Evolutionary conservation across 2,888 invertebrate species (phyloP), one percentile per base, ranked within the genome.

Genomic region (Pollenia labialis): DNA sequence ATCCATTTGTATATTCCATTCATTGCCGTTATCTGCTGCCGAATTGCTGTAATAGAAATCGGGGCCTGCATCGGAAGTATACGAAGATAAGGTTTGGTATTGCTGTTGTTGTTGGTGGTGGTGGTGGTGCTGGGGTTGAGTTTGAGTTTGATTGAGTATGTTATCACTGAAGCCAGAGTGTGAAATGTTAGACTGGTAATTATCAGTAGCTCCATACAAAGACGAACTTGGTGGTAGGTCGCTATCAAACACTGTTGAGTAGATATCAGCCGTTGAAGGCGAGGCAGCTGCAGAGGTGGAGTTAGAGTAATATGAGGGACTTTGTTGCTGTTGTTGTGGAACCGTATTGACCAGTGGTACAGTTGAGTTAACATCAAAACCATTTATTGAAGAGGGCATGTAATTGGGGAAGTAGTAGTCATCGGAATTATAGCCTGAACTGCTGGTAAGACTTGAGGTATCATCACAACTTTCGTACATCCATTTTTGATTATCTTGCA

Each of bases 11-110:
- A 93, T 93, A 77, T 93, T 93, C 93, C 93, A 93, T 48, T 90
- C 90, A 46, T 85, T 87, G 79, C 88, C 89, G 82, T 93, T 93
- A 81, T 93, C 92, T 56, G 90, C 89, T 11, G 90, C 91, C 54
- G 92, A 91, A 76, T 93, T 93, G 90, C 91, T 93, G 87, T 93
- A 93, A 79, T 91, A 93, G 77, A 91, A 93, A 58, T 93, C 93
- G 40, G 91, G 90, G 79, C 90, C 90, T 18, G 89, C 71, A 72
- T 69, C 85, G 84, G 87, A 81, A 84, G 84, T 74, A 42, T 81
- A 87, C 4, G 71, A 16, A 48, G 87, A 83, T 72, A 71, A 72
- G 14, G 85, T 86, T 72, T 90, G 90, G 64, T 89, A 90, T 16
- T 89, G 89, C 8, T 85, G 88, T 12, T 88, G 88, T n/a, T 89